Evolutionary conservation across 2,113 vertebrate genomes (phyloP).

Genomic region (Microtus pennsylvanicus): DNA sequence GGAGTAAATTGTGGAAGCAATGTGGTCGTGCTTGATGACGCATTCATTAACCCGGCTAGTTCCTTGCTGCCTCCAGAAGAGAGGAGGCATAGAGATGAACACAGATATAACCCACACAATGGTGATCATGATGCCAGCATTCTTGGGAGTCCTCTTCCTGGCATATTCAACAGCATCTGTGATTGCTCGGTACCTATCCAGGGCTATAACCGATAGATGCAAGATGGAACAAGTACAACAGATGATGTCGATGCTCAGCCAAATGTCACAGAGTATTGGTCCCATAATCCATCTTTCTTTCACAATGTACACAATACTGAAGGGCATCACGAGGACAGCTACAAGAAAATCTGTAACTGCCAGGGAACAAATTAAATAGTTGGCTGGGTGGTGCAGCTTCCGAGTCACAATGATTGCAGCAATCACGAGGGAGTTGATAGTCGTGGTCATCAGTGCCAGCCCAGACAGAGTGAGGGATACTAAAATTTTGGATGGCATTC

Average conservation of each 20-base stretch:
- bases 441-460: constrained; percentile 94
- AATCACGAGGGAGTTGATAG: constrained; percentile 98
- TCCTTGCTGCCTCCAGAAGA: constrained; percentile 95
- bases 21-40: constrained; percentile 96
- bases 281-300: constrained; percentile 97
- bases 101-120: constrained; percentile 96
- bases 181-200: constrained; percentile 97
- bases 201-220: constrained; percentile 96
- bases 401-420: constrained; percentile 96
- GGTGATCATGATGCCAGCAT: constrained; percentile 94
- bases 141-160: constrained; percentile 93
- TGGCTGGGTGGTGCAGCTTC: constrained; percentile 98
- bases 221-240: constrained; percentile 99
- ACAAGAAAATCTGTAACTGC: constrained; percentile 98
- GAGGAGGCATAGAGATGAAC: constrained; percentile 95
- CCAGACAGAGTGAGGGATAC: constrained; percentile 94
- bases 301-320: constrained; percentile 97
- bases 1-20: constrained; percentile 95
- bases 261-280: constrained; percentile 94
- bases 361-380: constrained; percentile 98
- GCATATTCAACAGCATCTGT: constrained; percentile 97
- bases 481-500: constrained; percentile 91
- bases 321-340: constrained; percentile 98
- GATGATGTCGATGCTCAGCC: constrained; percentile 96
- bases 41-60: constrained; percentile 92